Base-by-base conservation (phyloP, 2,888 invertebrate genomes). In the Drosophila peninsularis region DNA sequence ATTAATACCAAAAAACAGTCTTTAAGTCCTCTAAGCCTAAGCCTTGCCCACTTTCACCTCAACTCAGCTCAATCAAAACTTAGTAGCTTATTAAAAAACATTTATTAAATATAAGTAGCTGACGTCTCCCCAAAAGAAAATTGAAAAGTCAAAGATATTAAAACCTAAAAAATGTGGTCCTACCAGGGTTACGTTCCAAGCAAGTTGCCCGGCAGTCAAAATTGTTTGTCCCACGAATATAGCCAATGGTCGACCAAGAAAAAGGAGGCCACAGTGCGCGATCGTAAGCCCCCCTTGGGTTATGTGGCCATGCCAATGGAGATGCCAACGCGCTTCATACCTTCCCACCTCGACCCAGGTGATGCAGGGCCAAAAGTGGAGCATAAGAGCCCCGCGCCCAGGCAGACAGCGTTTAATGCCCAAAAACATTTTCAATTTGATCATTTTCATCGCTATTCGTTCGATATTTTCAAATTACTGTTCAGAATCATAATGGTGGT, bases 141-240 rank as follows among this genome's bases (percentile, higher is more conserved):
- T 53, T 53, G 9, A 14, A 17, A 27, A 32, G 30, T 54, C 3
- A 10, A 19, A 41, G 13, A 14, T 30, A 10, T 5, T 30, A 9
- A 13, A 30, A 14, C 11, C 9, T 0, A 11, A 1, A 14, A 27
- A 14, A 57, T 63, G 63, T 36, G 41, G n/a, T 49, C 63, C 3
- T 42, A 36, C 21, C 13, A 24, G 7, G 63, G 36, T 11, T 62
- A 42, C 30, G 3, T 62, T 41, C 62, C 63, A 2, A 36, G n/a
- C 1, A 50, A 11, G 3, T 50, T 62, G 19, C 5, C 11, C 5
- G n/a, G 27, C 11, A 34, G 50, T 17, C 14, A 34, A 36, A 42
- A 34, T 13, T 19, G 34, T 14, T 19, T 36, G 0, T 9, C 36
- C n/a, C 19, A 9, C 19, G 42, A 37, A 13, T 3, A n/a, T 11